A percentile compares a stretch with the other conserved stretches of the same genome.
Evolutionary conservation across 2,888 invertebrate genomes (phyloP).

Genomic region (Drosophila neotestacea): DNA sequence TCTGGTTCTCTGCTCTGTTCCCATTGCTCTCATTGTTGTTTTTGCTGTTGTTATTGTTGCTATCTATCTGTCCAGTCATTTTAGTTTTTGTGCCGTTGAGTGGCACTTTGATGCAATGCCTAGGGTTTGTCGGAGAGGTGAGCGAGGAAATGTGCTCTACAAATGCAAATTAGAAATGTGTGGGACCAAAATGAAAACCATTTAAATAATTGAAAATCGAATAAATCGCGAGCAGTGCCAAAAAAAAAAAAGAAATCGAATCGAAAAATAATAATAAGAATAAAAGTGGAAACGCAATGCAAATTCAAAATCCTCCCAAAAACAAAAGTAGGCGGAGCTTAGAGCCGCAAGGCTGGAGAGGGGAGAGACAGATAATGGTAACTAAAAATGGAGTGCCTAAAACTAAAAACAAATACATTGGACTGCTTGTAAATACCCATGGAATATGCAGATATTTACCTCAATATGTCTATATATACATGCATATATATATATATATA

Average conservation of each 20-base stretch:
- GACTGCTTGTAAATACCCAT: conserved; percentile 24
- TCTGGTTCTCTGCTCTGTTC: conserved; percentile 11
- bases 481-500: conserved; percentile 14
- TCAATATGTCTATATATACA: conserved; percentile 3
- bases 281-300: conserved; percentile 44
- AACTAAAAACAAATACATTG: conserved; percentile 55
- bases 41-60: conserved; percentile 29
- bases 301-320: conserved; percentile 34
- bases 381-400: conserved; percentile 32
- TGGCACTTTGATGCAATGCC: conserved; percentile 73
- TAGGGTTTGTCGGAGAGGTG: conserved; percentile 5
- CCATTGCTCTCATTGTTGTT: conserved; percentile 34
- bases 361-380: conserved; percentile 10
- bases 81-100: conserved; percentile 71
- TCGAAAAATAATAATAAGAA: conserved; percentile 22
- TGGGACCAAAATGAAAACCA: conserved; percentile 72
- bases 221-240: conserved; percentile 61
- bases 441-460: conserved; percentile 1
- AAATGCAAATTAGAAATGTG: conserved; percentile 75
- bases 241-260: conserved; percentile 24
- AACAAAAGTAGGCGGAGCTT: conserved; percentile 6
- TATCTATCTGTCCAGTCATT: conserved; percentile 60
- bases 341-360: background rate
- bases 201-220: conserved; percentile 82
- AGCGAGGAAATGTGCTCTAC: conserved; percentile 19